Evolutionary conservation across 2,797 vertebrate species (phyloP).

Genomic region (Sebastes nivosus): DNA sequence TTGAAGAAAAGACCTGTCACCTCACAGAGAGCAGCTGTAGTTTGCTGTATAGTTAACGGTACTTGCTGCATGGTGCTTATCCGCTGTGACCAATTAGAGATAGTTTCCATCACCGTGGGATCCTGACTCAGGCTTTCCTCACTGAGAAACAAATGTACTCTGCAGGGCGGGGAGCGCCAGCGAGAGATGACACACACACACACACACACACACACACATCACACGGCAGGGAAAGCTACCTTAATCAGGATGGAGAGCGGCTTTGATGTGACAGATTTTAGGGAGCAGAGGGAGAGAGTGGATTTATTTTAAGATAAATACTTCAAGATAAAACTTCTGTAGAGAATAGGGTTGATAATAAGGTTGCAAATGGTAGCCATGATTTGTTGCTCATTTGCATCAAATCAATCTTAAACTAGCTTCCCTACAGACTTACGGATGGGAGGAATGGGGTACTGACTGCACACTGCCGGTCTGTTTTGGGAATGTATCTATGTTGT

Average conservation of each 20-base stretch:
- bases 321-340: slow-evolving; percentile 20
- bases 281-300: slow-evolving; percentile 3
- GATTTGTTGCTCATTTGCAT: slow-evolving; percentile 37
- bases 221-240: slow-evolving; percentile 27
- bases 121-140: slow-evolving; percentile 58
- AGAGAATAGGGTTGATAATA: background rate
- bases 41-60: slow-evolving; percentile 37
- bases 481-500: no score
- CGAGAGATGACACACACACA: background rate
- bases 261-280: slow-evolving; percentile 59
- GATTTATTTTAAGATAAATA: slow-evolving; percentile 29
- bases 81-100: slow-evolving; percentile 71
- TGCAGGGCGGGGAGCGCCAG: slow-evolving; percentile 18
- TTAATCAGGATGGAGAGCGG: slow-evolving; percentile 54
- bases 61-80: slow-evolving; percentile 26
- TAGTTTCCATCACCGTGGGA: slow-evolving; percentile 51
- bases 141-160: slow-evolving; percentile 48
- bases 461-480: background rate
- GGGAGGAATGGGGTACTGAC: background rate
- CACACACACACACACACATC: background rate
- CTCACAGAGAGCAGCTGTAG: slow-evolving; percentile 51
- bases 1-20: slow-evolving; percentile 56
- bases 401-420: slow-evolving; percentile 9
- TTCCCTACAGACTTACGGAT: background rate
- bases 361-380: slow-evolving; percentile 1